Evolutionary conservation across 2,113 vertebrate species (phyloP).

Genomic region (Deroptyus accipitrinus): DNA sequence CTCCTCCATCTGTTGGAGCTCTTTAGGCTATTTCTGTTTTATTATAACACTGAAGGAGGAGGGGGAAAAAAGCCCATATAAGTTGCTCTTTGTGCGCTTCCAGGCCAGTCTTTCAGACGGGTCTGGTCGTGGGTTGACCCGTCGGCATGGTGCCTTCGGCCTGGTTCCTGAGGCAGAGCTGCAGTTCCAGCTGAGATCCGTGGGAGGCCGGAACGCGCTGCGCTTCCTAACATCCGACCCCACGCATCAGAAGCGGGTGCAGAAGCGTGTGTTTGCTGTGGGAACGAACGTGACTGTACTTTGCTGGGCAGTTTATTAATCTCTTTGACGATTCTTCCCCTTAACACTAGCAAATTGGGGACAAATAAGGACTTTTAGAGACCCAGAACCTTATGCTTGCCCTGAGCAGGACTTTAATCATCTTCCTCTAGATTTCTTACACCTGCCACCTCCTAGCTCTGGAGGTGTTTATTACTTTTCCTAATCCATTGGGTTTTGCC

Average conservation of each 20-base stretch:
- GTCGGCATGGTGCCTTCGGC: neutral
- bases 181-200: slow-evolving; percentile 47
- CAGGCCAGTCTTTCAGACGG: neutral
- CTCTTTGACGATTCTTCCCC: neutral
- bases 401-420: neutral
- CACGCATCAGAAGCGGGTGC: neutral
- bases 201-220: slow-evolving; percentile 30
- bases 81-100: neutral
- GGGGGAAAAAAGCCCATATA: neutral
- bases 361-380: neutral
- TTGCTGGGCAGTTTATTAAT: neutral
- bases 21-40: slow-evolving; percentile 31
- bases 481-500: neutral
- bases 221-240: neutral
- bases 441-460: neutral
- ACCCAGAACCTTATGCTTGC: neutral
- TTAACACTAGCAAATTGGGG: neutral
- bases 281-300: neutral
- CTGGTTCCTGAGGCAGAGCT: neutral
- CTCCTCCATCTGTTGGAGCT: slow-evolving; percentile 24
- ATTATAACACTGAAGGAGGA: neutral
- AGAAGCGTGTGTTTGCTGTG: accelerated
- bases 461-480: neutral
- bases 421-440: neutral
- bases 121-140: neutral